Evolutionary conservation across 1,140 invertebrate genomes (phyloP).

Genomic region (Diorhabda carinulata): DNA sequence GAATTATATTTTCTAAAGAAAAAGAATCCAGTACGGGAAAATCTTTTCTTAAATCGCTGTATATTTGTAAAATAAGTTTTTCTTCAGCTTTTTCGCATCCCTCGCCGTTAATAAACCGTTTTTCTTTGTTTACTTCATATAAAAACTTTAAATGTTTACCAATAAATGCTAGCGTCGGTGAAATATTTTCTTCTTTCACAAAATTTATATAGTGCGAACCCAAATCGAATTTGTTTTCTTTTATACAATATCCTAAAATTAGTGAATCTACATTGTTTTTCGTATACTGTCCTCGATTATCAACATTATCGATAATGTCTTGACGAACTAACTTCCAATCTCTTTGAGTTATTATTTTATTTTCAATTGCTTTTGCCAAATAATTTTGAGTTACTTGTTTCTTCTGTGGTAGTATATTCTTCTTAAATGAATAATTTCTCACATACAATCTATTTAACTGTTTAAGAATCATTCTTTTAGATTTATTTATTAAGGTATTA

Average conservation of each 20-base stretch:
- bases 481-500: no score
- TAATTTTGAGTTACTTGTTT: neutral
- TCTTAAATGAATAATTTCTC: conserved; percentile 3
- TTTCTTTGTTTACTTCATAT: conserved; percentile 43
- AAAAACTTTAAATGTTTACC: conserved; percentile 56
- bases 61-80: conserved; percentile 30
- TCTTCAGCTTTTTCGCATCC: conserved; percentile 18
- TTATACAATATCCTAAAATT: conserved; percentile 23
- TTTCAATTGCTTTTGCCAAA: neutral
- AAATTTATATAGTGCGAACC: conserved; percentile 57
- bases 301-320: conserved; percentile 26
- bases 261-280: conserved; percentile 54
- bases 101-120: conserved; percentile 13
- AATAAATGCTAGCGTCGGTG: conserved; percentile 53
- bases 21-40: conserved; percentile 56
- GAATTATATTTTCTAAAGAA: conserved; percentile 57
- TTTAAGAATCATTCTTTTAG: neutral
- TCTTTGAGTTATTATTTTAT: conserved; percentile 16
- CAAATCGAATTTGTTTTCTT: conserved; percentile 44
- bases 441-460: neutral
- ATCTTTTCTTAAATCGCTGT: conserved; percentile 50
- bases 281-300: conserved; percentile 42
- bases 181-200: conserved; percentile 48
- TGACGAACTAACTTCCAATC: conserved; percentile 38
- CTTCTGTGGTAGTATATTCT: neutral